phyloP scores from a whole-genome alignment of 2,113 vertebrate species.

The Blennius ocellaris region DNA sequence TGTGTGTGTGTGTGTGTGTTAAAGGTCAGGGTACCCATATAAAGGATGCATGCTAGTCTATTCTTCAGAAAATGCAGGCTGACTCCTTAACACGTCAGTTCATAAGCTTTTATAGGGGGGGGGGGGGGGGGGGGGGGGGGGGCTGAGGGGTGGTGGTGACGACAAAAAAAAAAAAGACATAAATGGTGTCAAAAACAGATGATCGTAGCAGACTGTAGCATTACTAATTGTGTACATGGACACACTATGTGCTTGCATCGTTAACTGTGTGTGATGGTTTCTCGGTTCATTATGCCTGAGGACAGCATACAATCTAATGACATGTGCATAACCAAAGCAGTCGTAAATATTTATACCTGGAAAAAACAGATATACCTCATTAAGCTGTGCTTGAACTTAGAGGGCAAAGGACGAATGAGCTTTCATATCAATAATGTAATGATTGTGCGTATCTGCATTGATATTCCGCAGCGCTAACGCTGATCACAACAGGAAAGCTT shows the following conservation, averaged over 20 bases:
- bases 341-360: constrained; percentile 68
- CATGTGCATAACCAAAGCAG: constrained; percentile 44
- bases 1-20: constrained; percentile 1
- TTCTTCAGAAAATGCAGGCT: not conserved
- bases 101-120: not conserved
- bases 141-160: no score
- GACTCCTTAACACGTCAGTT: constrained; percentile 8
- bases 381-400: constrained; percentile 63
- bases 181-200: constrained; percentile 31
- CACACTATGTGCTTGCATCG: constrained; percentile 51
- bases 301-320: constrained; percentile 56
- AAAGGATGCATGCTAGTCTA: constrained; percentile 4
- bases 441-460: constrained; percentile 57
- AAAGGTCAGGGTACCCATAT: constrained; percentile 30
- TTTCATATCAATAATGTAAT: constrained; percentile 62
- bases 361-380: constrained; percentile 55
- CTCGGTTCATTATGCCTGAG: constrained; percentile 66
- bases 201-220: constrained; percentile 47
- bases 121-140: not conserved
- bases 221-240: constrained; percentile 59
- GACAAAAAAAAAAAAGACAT: constrained; percentile 12
- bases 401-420: constrained; percentile 64
- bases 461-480: constrained; percentile 55
- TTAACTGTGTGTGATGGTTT: constrained; percentile 62
- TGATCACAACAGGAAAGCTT: constrained; percentile 54